These are phyloP conservation scores for Manis pentadactyla DNA, from an alignment of 2,797 vertebrate species.

Conservation along the genomic window DNA sequence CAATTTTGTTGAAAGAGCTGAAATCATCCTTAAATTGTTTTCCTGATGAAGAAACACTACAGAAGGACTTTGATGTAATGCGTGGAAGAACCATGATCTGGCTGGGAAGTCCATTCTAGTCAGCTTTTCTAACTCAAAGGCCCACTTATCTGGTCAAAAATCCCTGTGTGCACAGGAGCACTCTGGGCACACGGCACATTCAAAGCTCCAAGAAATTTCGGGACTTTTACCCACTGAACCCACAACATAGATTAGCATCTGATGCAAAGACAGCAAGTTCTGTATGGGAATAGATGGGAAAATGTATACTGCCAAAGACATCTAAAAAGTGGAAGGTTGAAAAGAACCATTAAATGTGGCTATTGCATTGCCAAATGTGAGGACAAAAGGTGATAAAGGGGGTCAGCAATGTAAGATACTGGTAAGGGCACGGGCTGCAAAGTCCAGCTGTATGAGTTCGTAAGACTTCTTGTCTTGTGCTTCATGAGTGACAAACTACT, in stretches of 20 bases:
- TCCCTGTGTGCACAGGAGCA: background rate
- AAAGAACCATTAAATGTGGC: background rate
- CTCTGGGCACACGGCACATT: background rate
- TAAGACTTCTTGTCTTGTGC: background rate
- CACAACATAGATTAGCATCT: background rate
- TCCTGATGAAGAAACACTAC: slow-evolving; percentile 53
- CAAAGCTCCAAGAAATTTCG: background rate
- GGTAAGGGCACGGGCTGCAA: background rate
- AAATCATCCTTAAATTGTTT: slow-evolving; percentile 72
- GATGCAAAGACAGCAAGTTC: slow-evolving; percentile 11
- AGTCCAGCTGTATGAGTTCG: background rate
- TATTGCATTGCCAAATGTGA: background rate
- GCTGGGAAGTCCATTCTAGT: slow-evolving; percentile 28
- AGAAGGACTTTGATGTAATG: slow-evolving; percentile 32
- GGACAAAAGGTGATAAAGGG: background rate
- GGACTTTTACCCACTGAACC: background rate
- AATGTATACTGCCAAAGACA: background rate
- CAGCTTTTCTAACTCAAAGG: slow-evolving; percentile 50
- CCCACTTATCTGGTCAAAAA: slow-evolving; percentile 36
- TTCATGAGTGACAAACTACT: background rate
- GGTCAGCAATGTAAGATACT: background rate
- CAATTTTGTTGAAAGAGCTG: slow-evolving; percentile 65
- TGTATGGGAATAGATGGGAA: background rate
- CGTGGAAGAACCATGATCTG: slow-evolving; percentile 6
- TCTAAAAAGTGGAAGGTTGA: background rate